Percentiles rank a stretch among this genome's conserved stretches.
Evolutionary conservation across 2,113 vertebrate genomes (phyloP).

Genomic region (Oxyruncus cristatus): DNA sequence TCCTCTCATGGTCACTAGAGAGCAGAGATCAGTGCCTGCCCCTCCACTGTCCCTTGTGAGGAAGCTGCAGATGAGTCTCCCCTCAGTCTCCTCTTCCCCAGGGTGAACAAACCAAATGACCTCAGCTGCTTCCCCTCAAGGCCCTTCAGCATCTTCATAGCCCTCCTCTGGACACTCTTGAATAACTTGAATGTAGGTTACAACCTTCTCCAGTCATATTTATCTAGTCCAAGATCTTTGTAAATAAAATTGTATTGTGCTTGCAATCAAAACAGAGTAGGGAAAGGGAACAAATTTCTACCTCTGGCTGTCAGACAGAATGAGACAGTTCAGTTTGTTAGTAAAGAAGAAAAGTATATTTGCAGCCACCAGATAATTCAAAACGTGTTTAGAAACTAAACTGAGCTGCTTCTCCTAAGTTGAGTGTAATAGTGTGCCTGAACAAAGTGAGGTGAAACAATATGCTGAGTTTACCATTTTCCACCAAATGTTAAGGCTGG

Average conservation of each 20-base stretch:
- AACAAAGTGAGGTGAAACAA: not conserved
- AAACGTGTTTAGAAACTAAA: not conserved
- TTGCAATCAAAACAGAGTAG: not conserved
- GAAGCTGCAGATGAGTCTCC: not conserved
- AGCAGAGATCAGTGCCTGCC: not conserved
- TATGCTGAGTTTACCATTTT: not conserved
- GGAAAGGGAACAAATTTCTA: not conserved
- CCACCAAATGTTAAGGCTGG: not conserved
- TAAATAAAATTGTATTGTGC: not conserved
- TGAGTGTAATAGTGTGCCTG: not conserved
- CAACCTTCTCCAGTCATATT: not conserved
- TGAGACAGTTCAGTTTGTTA: not conserved
- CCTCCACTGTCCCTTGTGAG: not conserved
- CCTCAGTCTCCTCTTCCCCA: not conserved
- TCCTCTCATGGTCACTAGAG: not conserved
- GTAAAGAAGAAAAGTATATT: not conserved
- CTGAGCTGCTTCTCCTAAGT: not conserved
- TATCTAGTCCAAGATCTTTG: not conserved
- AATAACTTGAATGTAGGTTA: too few relatives aligned
- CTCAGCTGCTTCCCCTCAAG: not conserved
- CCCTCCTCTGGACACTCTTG: not conserved
- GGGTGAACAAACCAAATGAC: not conserved
- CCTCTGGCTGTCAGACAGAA: not conserved
- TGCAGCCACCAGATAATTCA: not conserved
- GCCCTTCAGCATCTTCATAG: not conserved